A percentile compares a stretch with the other conserved stretches of the same genome.
These are phyloP conservation scores for Accipiter cooperii DNA, from an alignment of 2,113 vertebrate species.

Conservation along the genomic window DNA sequence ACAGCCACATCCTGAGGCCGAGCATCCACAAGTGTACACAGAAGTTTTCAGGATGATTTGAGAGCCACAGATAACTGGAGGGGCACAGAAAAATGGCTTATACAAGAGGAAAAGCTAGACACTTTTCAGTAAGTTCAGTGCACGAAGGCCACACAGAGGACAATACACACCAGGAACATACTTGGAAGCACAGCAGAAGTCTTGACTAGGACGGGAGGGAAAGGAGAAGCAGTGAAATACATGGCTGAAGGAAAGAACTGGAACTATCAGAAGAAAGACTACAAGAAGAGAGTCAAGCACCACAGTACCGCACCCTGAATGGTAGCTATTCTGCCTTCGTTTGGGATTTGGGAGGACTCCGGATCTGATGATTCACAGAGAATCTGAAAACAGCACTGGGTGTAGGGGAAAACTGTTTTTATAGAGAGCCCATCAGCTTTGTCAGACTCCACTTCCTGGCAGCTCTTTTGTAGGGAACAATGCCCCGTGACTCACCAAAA, in stretches of 20 bases:
- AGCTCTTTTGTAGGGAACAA: background rate
- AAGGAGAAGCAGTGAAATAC: background rate
- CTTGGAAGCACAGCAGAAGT: background rate
- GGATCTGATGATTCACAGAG: background rate
- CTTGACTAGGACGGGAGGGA: background rate
- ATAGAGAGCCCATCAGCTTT: background rate
- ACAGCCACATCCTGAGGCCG: background rate
- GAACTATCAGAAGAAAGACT: background rate
- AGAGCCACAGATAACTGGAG: background rate
- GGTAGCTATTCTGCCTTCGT: background rate
- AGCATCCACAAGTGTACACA: background rate
- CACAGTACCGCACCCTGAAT: background rate
- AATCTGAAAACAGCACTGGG: background rate
- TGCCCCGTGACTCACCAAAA: conserved; percentile 29
- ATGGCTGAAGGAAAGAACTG: background rate
- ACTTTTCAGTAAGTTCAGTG: background rate
- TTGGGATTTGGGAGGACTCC: background rate
- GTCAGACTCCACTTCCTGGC: conserved; percentile 10
- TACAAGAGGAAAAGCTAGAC: background rate
- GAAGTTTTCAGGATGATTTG: background rate
- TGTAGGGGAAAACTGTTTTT: background rate
- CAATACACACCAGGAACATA: background rate
- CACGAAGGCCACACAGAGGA: background rate
- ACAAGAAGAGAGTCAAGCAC: background rate
- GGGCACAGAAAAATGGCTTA: background rate